Evolutionary conservation across 2,797 vertebrate genomes (phyloP), one percentile per base, ranked within the genome.

Genomic region (Scolopax rusticola): DNA sequence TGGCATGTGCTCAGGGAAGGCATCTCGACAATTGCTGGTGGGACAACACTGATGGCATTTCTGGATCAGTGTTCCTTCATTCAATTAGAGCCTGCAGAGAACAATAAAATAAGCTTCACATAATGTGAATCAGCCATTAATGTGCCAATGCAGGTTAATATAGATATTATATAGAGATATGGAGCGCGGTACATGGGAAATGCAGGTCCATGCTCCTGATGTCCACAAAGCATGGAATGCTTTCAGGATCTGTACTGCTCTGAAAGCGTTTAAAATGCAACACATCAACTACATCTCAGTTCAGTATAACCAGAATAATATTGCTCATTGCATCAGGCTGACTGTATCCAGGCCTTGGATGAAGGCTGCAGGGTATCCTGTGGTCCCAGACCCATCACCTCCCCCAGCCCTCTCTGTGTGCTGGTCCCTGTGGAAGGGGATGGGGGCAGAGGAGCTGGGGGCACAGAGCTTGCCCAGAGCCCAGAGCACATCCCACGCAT

Each of bases 191-290:
- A 48, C 28, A 6, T 40, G 43, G 27, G 32, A 68, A 82, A 50
- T 8, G 38, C 19, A 70, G 36, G 19, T 15, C 53, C 21, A 6
- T 13, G 13, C 40, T 87, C 67, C 27, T 30, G 38, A 43, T 2
- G 3, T 25, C 51, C 54, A n/a, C 41, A 27, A 69, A 67, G 21
- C 43, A 67, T 51, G 67, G 48, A 33, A 45, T 0, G 0, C 18
- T 24, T 47, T 53, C 18, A 56, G 60, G 81, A 45, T 68, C 69
- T 43, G 18, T n/a, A 23, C n/a, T 56, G 63, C 87, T 82, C 47
- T 65, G 56, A 41, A 89, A 87, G 45, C 15, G 5, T 38, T 80
- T 77, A 30, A 77, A 91, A 56, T 41, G 40, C 40, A 87, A 32
- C 54, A 69, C 16, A 71, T 41, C 25, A 76, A 15, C 41, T 47